Evolutionary conservation across 2,113 vertebrate species (phyloP).

Genomic region (Eonycteris spelaea): DNA sequence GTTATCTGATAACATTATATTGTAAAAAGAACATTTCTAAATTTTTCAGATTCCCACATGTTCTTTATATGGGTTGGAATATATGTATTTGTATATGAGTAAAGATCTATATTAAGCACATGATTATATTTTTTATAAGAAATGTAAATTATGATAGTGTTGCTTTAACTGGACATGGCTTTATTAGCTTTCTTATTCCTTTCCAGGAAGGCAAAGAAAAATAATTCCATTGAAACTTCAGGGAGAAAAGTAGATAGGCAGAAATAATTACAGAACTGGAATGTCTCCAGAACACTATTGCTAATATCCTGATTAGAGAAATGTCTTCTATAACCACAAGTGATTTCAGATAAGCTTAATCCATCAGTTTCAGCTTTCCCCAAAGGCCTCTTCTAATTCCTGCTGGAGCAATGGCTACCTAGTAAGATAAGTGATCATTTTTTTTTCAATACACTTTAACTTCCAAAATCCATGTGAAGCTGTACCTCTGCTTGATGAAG

Average conservation of each 20-base stretch:
- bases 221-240: slow-evolving; percentile 23
- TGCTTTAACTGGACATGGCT: neutral
- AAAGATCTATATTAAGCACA: neutral
- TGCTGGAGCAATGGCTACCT: neutral
- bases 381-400: neutral
- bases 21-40: neutral
- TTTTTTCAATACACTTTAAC: neutral
- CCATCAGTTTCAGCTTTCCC: neutral
- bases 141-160: neutral
- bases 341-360: slow-evolving; percentile 16
- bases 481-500: neutral
- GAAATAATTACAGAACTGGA: slow-evolving; percentile 46
- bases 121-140: neutral
- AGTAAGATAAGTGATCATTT: neutral
- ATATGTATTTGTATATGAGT: neutral
- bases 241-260: neutral
- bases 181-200: neutral
- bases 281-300: neutral
- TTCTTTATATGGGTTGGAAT: neutral
- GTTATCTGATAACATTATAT: neutral
- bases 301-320: slow-evolving; percentile 27
- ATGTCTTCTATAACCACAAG: neutral
- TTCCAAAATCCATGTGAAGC: neutral
- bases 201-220: neutral
- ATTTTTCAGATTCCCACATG: neutral